These are phyloP conservation scores for Drosophila nigricruria DNA, from an alignment of 2,888 invertebrate species.

Conservation along the genomic window DNA sequence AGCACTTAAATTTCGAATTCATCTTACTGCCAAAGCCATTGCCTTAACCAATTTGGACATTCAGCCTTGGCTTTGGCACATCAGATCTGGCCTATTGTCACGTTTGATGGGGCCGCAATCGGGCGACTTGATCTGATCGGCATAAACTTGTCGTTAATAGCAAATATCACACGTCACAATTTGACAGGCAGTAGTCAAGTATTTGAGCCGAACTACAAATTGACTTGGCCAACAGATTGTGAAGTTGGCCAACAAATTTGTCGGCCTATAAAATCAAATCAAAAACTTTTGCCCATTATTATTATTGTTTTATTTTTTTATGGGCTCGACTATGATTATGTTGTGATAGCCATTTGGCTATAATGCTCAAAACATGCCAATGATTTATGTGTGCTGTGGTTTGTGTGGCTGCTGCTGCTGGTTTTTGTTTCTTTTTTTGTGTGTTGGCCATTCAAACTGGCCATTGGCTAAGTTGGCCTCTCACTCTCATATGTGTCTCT, in stretches of 20 bases:
- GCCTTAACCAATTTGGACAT: not conserved
- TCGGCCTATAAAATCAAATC: conserved; percentile 46
- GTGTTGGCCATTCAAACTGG: not conserved
- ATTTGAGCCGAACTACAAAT: conserved; percentile 10
- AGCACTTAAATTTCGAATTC: not conserved
- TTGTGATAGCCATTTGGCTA: conserved; percentile 35
- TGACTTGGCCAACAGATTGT: conserved; percentile 5
- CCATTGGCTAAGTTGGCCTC: not conserved
- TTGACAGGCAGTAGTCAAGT: not conserved
- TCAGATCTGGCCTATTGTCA: not conserved
- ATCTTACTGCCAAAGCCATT: not conserved
- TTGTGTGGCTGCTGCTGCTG: conserved; percentile 22
- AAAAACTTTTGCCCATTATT: conserved; percentile 34
- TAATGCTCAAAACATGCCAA: conserved; percentile 50
- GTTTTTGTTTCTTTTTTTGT: not conserved
- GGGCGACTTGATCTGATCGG: conserved; percentile 1
- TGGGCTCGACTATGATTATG: conserved; percentile 29
- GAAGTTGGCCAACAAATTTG: conserved; percentile 51
- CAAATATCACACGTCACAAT: not conserved
- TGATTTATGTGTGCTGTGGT: conserved; percentile 58
- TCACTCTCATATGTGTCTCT: not conserved
- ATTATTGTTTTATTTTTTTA: conserved; percentile 19
- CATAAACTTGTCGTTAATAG: conserved; percentile 17
- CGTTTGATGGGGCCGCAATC: conserved; percentile 17
- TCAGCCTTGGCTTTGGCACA: conserved; percentile 8